Evolutionary conservation across 2,888 invertebrate species (phyloP).

Genomic region (Drosophila cognata): DNA sequence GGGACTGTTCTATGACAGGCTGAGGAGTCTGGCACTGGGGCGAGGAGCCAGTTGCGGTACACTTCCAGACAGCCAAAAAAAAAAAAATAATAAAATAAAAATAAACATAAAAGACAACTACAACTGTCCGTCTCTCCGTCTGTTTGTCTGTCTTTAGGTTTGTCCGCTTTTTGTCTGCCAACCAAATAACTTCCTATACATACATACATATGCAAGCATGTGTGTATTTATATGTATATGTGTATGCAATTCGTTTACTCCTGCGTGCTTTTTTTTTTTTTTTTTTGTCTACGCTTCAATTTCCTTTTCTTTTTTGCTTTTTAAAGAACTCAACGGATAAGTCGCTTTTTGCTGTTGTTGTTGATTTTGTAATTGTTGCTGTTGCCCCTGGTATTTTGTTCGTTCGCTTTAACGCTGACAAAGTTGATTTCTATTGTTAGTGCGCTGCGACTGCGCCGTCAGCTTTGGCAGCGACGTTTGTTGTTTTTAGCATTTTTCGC

Average conservation of each 20-base stretch:
- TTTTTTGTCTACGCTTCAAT: conserved; percentile 66
- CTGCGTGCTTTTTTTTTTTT: conserved; percentile 7
- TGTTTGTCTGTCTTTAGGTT: conserved; percentile 5
- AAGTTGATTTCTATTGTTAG: conserved; percentile 78
- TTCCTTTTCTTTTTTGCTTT: conserved; percentile 20
- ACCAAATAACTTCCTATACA: conserved; percentile 4
- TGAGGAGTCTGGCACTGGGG: conserved; percentile 12
- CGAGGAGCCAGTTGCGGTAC: background rate
- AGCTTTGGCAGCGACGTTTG: conserved; percentile 25
- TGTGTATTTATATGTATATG: conserved; percentile 1
- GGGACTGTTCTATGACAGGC: conserved; percentile 38
- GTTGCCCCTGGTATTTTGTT: conserved; percentile 31
- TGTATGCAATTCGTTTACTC: conserved; percentile 15
- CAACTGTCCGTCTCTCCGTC: conserved; percentile 43
- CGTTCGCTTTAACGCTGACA: conserved; percentile 64
- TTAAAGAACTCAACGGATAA: conserved; percentile 18
- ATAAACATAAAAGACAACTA: conserved; percentile 35
- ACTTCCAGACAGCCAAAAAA: conserved; percentile 29
- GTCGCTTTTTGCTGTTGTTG: conserved; percentile 13
- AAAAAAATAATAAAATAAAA: conserved; percentile 19
- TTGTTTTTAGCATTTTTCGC: conserved; percentile 59
- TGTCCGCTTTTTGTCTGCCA: conserved; percentile 15
- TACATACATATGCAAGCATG: background rate
- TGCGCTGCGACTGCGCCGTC: conserved; percentile 31
- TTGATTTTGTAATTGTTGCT: conserved; percentile 20